Conservation (phyloP, 2,113 vertebrate species). For the Spea multiplicata region DNA sequence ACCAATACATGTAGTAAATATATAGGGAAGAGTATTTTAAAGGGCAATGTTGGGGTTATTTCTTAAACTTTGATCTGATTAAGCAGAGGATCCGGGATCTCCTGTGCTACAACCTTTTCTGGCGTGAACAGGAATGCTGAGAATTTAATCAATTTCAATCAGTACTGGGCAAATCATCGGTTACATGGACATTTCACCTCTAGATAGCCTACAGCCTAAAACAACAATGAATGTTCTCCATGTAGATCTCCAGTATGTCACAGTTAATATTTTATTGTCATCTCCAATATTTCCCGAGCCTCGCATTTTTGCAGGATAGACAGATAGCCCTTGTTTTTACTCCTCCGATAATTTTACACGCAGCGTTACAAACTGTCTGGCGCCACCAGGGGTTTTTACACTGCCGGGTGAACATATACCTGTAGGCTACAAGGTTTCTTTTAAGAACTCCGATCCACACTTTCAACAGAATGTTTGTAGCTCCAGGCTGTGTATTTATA, state of each 20-base stretch:
- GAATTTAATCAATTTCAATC: background rate
- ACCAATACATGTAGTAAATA: too few species aligned
- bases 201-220: background rate
- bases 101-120: too few species aligned
- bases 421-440: conserved; percentile 65
- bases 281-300: conserved; percentile 16
- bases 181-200: background rate
- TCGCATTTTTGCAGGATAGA: background rate
- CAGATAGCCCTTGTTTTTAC: conserved; percentile 25
- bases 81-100: too few species aligned
- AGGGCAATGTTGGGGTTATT: too few species aligned
- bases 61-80: too few species aligned
- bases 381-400: conserved; percentile 63
- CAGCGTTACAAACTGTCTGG: conserved; percentile 59
- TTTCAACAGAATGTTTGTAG: conserved; percentile 63
- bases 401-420: conserved; percentile 57
- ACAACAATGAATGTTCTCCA: background rate
- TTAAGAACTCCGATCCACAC: conserved; percentile 65
- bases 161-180: background rate
- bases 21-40: too few species aligned
- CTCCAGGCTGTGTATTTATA: conserved; percentile 56
- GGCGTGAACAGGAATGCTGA: too few species aligned
- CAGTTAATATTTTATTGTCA: background rate
- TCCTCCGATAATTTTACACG: conserved; percentile 5
- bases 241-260: background rate